Base-by-base conservation (phyloP, 2,888 invertebrate species). In the Hyalella azteca region DNA sequence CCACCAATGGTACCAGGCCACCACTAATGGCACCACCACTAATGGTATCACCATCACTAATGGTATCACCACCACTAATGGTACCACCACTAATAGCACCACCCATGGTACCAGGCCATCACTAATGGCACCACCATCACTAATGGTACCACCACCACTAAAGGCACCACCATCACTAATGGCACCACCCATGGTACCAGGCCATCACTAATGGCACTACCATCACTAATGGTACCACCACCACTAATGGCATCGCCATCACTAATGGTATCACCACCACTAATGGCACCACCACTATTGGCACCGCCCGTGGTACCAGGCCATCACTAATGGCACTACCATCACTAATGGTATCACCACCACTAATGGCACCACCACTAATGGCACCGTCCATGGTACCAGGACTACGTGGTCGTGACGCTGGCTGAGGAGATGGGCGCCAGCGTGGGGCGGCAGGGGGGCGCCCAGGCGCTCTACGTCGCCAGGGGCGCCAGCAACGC, bases 361-460 rank as follows among this genome's bases (percentile, higher is more conserved):
- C 9, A 9, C 22, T 9, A 50, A 19, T 7, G 22, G n/a, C 5
- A 19, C 7, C n/a, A n/a, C 1, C n/a, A 22, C n/a, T 22, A 22
- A 19, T 13, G 2, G 11, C n/a, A 54, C 2, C 7, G 29, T 22
- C n/a, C n/a, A 2, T 22, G 5, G 22, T 22, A 1, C 41, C 77
- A 22, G 32, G 36, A 1, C 13, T 7, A 11, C n/a, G 66, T 15
- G 50, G 13, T 4, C 19, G 26, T 19, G 7, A 13, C 19, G 19
- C 73, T 82, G 4, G 78, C 73, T 15, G 29, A 26, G 1, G 36
- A 73, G 32, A 78, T 76, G 45, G 78, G 79, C 22, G 79, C 81
- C 15, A 13, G 79, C 73, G 29, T 81, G 22, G 83, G 83, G 1
- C 29, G 80, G 19, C 81, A 81, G 39, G 81, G 83, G 0, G 83